Percentiles rank a stretch among this genome's conserved stretches.
These are phyloP conservation scores for Drosophila prosaltans DNA, from an alignment of 1,140 invertebrate genomes.

Conservation along the genomic window DNA sequence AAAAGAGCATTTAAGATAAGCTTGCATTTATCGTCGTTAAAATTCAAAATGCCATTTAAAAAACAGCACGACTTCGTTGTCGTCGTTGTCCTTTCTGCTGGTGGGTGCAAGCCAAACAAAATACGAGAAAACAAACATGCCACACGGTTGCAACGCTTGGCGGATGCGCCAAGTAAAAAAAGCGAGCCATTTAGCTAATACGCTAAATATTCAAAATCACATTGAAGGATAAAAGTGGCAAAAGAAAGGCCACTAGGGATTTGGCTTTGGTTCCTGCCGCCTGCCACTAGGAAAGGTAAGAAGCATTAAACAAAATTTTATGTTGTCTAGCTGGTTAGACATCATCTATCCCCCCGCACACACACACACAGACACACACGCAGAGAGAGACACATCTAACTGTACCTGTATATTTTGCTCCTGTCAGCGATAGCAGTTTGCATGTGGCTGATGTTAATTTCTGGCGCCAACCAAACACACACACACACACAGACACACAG, in stretches of 20 bases:
- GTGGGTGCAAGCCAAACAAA: conserved; percentile 8
- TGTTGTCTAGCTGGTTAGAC: conserved; percentile 44
- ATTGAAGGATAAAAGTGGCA: conserved; percentile 44
- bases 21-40: conserved; percentile 81
- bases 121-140: conserved; percentile 21
- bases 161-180: conserved; percentile 76
- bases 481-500: conserved; percentile 17
- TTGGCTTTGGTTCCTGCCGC: not conserved
- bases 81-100: conserved; percentile 11
- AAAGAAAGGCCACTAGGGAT: conserved; percentile 8
- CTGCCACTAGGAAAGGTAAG: conserved; percentile 19
- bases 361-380: conserved; percentile 26
- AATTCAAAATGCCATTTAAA: conserved; percentile 80
- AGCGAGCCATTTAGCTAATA: conserved; percentile 77
- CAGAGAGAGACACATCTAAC: conserved; percentile 15
- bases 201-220: conserved; percentile 80
- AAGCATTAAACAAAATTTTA: conserved; percentile 60
- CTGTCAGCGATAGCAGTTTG: conserved; percentile 69
- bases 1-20: conserved; percentile 82
- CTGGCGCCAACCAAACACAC: conserved; percentile 40
- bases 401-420: conserved; percentile 35
- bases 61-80: conserved; percentile 43
- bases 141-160: conserved; percentile 44
- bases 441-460: conserved; percentile 75
- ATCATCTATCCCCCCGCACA: conserved; percentile 29